Evolutionary conservation across 2,888 invertebrate genomes (phyloP), one percentile per base, ranked within the genome.

Genomic region (Helobdella robusta): DNA sequence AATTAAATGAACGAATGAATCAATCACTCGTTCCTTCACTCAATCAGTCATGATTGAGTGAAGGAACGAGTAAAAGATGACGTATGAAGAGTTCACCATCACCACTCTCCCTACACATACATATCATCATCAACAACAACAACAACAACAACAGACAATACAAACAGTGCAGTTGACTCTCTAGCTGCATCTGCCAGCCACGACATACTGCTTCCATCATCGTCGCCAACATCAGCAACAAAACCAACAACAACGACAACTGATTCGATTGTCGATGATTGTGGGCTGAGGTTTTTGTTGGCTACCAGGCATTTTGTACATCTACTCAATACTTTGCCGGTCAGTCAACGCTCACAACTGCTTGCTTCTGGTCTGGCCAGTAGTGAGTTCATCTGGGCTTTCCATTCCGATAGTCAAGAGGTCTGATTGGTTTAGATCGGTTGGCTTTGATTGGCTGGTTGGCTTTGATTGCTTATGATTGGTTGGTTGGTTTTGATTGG

Each of bases 301-400:
- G 94, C 97, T 0, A 93, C 97, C 89, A 91, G 95, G 74, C 97
- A 98, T 80, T 94, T 93, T 79, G 89, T 90, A 70, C 98, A 97
- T 80, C 82, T 99, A 20, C 83, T 95, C 66, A 86, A 91, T 34
- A 98, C 97, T 76, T 82, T 98, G 67, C 94, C 97, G 0, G 82
- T 93, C 11, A 87, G 86, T 0, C 94, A 95, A 78, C 83, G 95
- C 64, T 86, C 88, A 0, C 85, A 86, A 65, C 85, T 93, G 70
- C 91, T 92, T 75, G 87, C 88, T 64, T 86, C 87, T 70, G 94
- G 79, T 1, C 75, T 79, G 32, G 73, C 72, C 20, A 76, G 80
- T 5, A 77, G 92, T 73, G 91, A 94, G 80, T 84, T 97, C 25
- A 94, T 94, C 2, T 99, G 98, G 98, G 98, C 97, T 0, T 97